phyloP scores from a whole-genome alignment of 2,797 vertebrate species.

The Falco columbarius region DNA sequence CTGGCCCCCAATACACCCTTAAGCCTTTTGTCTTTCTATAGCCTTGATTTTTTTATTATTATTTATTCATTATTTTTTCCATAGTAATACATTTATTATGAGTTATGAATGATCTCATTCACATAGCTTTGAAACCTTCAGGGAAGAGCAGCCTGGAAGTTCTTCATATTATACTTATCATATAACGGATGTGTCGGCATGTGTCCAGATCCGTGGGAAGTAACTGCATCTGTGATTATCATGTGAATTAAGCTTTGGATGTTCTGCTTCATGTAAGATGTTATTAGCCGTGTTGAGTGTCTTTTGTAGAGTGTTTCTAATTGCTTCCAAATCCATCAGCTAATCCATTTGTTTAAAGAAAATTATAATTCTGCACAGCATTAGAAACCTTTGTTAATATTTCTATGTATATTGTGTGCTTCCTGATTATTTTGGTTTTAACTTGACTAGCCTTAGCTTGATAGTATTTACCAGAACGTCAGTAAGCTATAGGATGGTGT shows the following conservation, averaged over 20 bases:
- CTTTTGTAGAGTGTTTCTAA: background rate
- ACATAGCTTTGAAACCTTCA: background rate
- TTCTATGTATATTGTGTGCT: background rate
- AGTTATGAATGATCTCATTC: background rate
- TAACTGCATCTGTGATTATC: background rate
- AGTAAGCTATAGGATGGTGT: background rate
- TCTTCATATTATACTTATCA: background rate
- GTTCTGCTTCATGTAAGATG: background rate
- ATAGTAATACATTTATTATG: background rate
- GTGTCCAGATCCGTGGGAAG: background rate
- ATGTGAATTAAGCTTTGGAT: background rate
- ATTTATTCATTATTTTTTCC: background rate
- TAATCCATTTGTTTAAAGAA: conserved; percentile 10
- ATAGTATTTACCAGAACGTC: background rate
- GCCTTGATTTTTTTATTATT: background rate
- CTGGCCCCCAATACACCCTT: background rate
- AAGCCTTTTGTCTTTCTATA: background rate
- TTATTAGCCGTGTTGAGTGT: background rate
- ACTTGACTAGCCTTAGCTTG: background rate
- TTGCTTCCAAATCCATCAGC: background rate
- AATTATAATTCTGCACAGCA: background rate
- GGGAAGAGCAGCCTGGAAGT: background rate
- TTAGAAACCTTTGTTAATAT: background rate
- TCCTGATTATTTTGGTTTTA: background rate
- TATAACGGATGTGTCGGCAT: background rate